Conservation (phyloP, 2,113 vertebrate genomes). For the Macrotus californicus region DNA sequence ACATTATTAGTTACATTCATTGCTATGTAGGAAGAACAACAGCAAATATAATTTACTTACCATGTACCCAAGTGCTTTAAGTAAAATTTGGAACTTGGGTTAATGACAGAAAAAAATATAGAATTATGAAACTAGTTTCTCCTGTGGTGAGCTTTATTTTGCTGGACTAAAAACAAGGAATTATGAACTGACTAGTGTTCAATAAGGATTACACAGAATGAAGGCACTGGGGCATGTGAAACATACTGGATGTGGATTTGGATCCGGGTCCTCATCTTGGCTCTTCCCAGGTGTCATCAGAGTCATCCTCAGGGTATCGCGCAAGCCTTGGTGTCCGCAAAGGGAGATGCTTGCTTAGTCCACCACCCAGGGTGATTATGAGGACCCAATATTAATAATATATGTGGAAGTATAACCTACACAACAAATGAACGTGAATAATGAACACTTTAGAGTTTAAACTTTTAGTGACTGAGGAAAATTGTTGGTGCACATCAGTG, state of each 20-base stretch:
- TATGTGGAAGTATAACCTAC: not conserved
- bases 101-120: not conserved
- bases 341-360: not conserved
- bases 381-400: not conserved
- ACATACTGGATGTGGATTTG: not conserved
- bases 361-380: not conserved
- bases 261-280: not conserved
- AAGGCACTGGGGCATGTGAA: not conserved
- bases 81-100: not conserved
- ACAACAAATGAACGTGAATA: not conserved
- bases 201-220: not conserved
- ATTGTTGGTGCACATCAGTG: not conserved
- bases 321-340: too few relatives aligned
- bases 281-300: not conserved
- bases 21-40: not conserved
- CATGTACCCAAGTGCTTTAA: not conserved
- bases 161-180: not conserved
- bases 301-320: not conserved
- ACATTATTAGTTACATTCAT: not conserved
- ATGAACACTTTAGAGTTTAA: not conserved
- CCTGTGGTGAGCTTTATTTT: not conserved
- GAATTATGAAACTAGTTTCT: not conserved
- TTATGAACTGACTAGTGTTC: not conserved
- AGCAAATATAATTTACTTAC: not conserved
- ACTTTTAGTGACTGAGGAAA: not conserved